Percentiles rank a stretch among this genome's conserved stretches.
phyloP scores from a whole-genome alignment of 2,113 vertebrate genomes.

The Urocynchramus pylzowi region DNA sequence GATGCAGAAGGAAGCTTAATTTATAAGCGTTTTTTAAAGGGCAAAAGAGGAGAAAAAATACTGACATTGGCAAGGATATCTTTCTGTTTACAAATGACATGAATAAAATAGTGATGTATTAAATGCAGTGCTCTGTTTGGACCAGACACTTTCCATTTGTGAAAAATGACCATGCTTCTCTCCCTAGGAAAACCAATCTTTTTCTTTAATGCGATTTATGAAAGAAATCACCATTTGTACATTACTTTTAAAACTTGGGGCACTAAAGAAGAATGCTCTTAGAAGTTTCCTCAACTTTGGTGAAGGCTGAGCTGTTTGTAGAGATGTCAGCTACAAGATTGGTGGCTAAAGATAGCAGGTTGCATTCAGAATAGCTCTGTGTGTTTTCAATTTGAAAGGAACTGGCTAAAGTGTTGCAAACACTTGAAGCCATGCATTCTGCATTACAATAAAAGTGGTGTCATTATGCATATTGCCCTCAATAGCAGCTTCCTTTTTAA shows the following conservation, averaged over 20 bases:
- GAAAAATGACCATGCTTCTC: slow-evolving; percentile 52
- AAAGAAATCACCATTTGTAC: slow-evolving; percentile 59
- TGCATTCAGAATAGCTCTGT: slow-evolving; percentile 65
- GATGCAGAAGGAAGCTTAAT: slow-evolving; percentile 1
- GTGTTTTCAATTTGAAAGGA: slow-evolving; percentile 72
- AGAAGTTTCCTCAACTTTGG: slow-evolving; percentile 69
- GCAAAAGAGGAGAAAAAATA: slow-evolving; percentile 31
- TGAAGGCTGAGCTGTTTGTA: slow-evolving; percentile 62
- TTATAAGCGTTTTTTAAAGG: slow-evolving; percentile 36
- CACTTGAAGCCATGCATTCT: slow-evolving; percentile 68
- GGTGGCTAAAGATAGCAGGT: slow-evolving; percentile 50
- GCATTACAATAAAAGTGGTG: slow-evolving; percentile 69
- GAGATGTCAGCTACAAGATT: slow-evolving; percentile 70
- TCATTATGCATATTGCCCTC: slow-evolving; percentile 48
- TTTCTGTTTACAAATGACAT: slow-evolving; percentile 47
- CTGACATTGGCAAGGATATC: slow-evolving; percentile 39
- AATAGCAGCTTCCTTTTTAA: slow-evolving; percentile 23
- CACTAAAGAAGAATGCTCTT: slow-evolving; percentile 48
- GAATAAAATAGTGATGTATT: slow-evolving; percentile 63
- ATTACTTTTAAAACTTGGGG: slow-evolving; percentile 59
- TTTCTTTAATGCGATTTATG: slow-evolving; percentile 56
- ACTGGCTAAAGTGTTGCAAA: slow-evolving; percentile 67
- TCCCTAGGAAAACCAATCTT: slow-evolving; percentile 54
- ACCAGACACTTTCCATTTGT: slow-evolving; percentile 57
- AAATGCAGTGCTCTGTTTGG: slow-evolving; percentile 38